Conservation (phyloP, 92 coral and sea anemone species). For the Epizoanthus stellaris region DNA sequence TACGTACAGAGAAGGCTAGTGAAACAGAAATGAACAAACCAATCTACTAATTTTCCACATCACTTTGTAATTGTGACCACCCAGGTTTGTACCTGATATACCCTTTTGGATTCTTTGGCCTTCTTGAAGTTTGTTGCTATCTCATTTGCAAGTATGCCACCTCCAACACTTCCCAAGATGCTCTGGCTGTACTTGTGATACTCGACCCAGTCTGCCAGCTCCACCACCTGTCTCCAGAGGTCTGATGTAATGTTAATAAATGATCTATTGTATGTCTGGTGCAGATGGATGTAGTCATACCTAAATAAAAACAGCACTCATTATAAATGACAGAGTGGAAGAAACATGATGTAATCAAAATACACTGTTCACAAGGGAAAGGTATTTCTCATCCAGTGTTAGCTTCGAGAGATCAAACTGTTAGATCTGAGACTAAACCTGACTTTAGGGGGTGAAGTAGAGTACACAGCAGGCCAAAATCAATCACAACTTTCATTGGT, state of each 20-base stretch:
- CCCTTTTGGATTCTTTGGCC: slow-evolving; percentile 23
- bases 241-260: slow-evolving; percentile 63
- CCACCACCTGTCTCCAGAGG: slow-evolving; percentile 60
- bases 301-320: slow-evolving; percentile 26
- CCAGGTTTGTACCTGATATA: slow-evolving; percentile 45
- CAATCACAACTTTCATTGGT: too few relatives aligned
- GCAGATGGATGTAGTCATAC: slow-evolving; percentile 81
- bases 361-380: not conserved
- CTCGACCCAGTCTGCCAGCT: slow-evolving; percentile 81
- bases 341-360: not conserved
- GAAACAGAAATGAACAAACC: too few relatives aligned
- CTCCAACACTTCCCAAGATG: slow-evolving; percentile 70
- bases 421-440: too few relatives aligned
- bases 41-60: too few relatives aligned
- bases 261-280: slow-evolving; percentile 67
- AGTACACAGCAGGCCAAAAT: too few relatives aligned
- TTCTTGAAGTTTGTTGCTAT: slow-evolving; percentile 57
- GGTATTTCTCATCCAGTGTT: not conserved
- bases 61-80: too few relatives aligned
- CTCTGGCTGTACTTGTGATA: slow-evolving; percentile 70
- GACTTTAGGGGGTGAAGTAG: too few relatives aligned
- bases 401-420: too few relatives aligned
- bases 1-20: too few relatives aligned
- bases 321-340: not conserved
- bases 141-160: slow-evolving; percentile 73